These are phyloP conservation scores for Labeo rohita DNA, from an alignment of 2,113 vertebrate species.

Conservation along the genomic window DNA sequence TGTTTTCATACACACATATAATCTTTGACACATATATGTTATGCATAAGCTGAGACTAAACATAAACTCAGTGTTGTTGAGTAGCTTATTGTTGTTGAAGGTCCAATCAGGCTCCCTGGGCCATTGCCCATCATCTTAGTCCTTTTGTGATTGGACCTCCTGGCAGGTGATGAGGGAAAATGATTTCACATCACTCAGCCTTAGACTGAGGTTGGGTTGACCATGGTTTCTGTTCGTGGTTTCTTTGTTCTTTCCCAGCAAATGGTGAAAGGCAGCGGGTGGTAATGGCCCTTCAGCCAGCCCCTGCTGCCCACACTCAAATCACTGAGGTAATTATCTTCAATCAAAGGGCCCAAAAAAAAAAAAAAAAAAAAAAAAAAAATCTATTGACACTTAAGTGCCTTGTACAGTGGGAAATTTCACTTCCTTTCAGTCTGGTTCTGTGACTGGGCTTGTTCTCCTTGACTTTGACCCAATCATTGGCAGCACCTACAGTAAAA, in stretches of 20 bases:
- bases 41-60: not conserved
- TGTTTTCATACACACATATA: not conserved
- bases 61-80: not conserved
- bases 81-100: not conserved
- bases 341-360: constrained; percentile 49
- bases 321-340: constrained; percentile 58
- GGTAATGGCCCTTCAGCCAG: constrained; percentile 53
- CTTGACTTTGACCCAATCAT: constrained; percentile 42
- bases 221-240: not conserved
- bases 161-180: constrained; percentile 17
- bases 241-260: constrained; percentile 36
- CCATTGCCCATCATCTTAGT: not conserved
- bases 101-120: constrained; percentile 4
- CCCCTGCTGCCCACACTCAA: constrained; percentile 42
- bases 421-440: constrained; percentile 19
- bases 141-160: constrained; percentile 24
- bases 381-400: constrained; percentile 49
- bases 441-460: constrained; percentile 9
- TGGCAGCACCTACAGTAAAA: not conserved
- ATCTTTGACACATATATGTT: not conserved
- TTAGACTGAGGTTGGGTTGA: not conserved
- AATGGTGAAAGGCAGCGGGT: not conserved
- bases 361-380: constrained; percentile 57
- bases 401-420: constrained; percentile 24
- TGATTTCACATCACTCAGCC: constrained; percentile 40